Evolutionary conservation across 2,113 vertebrate genomes (phyloP).

Genomic region (Narcine bancroftii): DNA sequence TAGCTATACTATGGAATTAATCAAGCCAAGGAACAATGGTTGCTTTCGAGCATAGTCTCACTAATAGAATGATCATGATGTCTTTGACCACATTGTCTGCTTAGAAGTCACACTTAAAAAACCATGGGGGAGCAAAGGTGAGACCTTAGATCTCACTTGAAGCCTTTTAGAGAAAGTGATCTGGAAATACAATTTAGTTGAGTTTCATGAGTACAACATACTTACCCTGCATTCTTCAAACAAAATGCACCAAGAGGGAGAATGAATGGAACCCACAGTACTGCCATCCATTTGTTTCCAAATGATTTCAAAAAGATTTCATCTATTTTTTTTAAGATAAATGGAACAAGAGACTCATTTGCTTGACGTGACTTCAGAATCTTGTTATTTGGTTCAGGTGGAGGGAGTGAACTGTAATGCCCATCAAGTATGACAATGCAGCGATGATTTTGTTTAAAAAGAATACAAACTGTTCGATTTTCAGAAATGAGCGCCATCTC

Average conservation of each 20-base stretch:
- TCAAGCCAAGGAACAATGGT: slow-evolving; percentile 9
- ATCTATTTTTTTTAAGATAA: background rate
- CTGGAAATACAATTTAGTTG: too few species aligned
- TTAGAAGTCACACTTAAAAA: background rate
- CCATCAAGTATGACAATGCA: background rate
- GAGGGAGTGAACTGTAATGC: background rate
- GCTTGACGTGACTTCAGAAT: background rate
- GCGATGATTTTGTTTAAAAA: background rate
- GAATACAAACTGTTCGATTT: background rate
- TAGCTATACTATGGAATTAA: background rate
- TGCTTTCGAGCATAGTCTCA: background rate
- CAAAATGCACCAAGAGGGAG: background rate
- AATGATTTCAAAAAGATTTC: background rate
- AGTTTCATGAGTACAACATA: too few species aligned
- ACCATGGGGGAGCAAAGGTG: background rate
- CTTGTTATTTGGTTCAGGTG: background rate
- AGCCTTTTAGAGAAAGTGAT: background rate
- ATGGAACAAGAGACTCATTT: background rate
- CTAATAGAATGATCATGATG: background rate
- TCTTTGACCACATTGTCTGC: background rate
- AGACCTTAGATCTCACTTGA: background rate
- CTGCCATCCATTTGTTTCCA: background rate
- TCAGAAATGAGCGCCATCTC: background rate
- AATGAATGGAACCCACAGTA: background rate
- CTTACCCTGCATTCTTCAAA: background rate